These are phyloP conservation scores for Phylloscopus collybita DNA, from an alignment of 2,797 vertebrate genomes.

Conservation along the genomic window DNA sequence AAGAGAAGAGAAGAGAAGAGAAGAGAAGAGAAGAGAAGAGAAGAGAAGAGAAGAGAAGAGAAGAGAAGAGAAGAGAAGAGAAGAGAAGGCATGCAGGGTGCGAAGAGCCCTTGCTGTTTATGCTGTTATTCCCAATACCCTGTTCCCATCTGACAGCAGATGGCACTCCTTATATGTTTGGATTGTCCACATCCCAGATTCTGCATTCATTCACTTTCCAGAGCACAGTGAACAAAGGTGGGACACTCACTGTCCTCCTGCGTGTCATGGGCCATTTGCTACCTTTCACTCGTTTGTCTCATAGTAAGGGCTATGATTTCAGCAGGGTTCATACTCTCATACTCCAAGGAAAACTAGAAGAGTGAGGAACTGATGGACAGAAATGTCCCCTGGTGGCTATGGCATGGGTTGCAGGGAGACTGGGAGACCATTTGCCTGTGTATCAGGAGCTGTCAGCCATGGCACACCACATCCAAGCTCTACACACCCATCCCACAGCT, in stretches of 20 bases:
- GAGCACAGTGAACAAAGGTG: accelerated
- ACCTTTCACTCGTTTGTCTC: not conserved
- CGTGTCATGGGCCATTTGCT: accelerated
- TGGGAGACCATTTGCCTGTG: not conserved
- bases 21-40: not conserved
- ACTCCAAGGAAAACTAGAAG: not conserved
- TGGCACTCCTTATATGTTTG: not conserved
- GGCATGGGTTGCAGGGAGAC: not conserved
- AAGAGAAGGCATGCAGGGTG: accelerated
- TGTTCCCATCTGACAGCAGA: slow-evolving; percentile 18
- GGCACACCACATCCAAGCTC: not conserved
- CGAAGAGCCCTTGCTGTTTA: accelerated
- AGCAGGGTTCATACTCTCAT: no score
- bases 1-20: no score
- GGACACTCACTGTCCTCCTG: no score
- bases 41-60: no score
- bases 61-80: not conserved
- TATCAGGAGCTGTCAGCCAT: not conserved
- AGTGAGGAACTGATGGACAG: not conserved
- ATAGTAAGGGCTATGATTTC: not conserved
- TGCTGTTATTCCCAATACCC: accelerated
- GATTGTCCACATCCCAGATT: not conserved
- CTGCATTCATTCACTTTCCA: not conserved
- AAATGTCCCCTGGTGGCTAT: not conserved
- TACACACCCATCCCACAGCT: not conserved